These are phyloP conservation scores for Fabriciana adippe DNA, from an alignment of 2,888 invertebrate species.

Conservation along the genomic window DNA sequence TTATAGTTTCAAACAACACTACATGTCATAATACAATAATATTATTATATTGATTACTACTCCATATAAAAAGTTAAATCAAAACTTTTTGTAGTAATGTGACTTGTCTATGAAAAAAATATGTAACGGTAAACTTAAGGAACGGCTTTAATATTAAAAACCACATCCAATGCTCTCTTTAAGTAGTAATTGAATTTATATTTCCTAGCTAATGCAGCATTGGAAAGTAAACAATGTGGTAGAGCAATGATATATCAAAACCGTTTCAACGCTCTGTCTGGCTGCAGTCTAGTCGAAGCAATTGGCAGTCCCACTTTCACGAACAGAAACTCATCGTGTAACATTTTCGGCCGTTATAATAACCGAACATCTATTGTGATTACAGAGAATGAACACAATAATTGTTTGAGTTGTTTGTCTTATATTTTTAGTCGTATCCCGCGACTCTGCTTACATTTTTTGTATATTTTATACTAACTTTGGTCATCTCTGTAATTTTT, in stretches of 20 bases:
- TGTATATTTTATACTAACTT: no score
- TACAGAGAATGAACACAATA: slow-evolving; percentile 56
- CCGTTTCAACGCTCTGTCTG: slow-evolving; percentile 52
- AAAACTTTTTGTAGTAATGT: slow-evolving; percentile 13
- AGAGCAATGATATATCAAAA: neutral
- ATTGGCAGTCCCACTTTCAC: slow-evolving; percentile 75
- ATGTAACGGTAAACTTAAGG: slow-evolving; percentile 15
- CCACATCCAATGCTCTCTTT: slow-evolving; percentile 2
- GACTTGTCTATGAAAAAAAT: slow-evolving; percentile 15
- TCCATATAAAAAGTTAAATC: slow-evolving; percentile 5
- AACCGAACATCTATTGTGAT: slow-evolving; percentile 67
- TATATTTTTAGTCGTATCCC: slow-evolving; percentile 29
- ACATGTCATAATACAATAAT: slow-evolving; percentile 10
- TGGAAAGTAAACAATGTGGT: neutral
- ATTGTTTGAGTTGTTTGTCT: slow-evolving; percentile 62
- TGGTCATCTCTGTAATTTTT: no score
- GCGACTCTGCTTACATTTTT: slow-evolving; percentile 13
- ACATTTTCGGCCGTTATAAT: slow-evolving; percentile 65
- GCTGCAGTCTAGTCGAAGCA: slow-evolving; percentile 73
- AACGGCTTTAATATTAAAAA: neutral
- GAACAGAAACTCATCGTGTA: slow-evolving; percentile 57
- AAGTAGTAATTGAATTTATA: neutral
- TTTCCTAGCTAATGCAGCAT: neutral
- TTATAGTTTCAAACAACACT: slow-evolving; percentile 15
- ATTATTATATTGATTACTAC: slow-evolving; percentile 11